Evolutionary conservation across 2,888 invertebrate genomes (phyloP).

Genomic region (Lithophane semibrunnea): DNA sequence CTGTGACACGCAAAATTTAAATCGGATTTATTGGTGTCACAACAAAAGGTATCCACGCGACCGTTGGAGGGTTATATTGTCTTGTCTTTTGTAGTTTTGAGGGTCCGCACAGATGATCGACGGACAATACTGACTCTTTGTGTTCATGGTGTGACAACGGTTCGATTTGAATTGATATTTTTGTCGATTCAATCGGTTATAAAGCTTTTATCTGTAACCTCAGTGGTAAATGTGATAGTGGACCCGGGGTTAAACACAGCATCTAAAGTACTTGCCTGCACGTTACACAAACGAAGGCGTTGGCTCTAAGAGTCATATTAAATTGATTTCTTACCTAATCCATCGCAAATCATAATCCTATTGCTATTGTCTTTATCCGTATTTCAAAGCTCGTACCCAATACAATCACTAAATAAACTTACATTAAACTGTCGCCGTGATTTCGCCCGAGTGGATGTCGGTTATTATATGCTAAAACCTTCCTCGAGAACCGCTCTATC

Average conservation of each 20-base stretch:
- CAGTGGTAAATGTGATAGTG: neutral
- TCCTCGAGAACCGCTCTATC: no score
- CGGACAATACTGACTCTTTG: conserved; percentile 31
- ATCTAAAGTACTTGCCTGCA: neutral
- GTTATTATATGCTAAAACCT: no score
- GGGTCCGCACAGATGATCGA: conserved; percentile 17
- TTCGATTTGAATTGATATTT: conserved; percentile 27
- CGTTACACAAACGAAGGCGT: neutral
- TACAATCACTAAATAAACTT: conserved; percentile 45
- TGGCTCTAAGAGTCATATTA: neutral
- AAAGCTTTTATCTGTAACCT: conserved; percentile 7
- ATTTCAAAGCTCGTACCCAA: conserved; percentile 28
- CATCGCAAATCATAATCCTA: conserved; percentile 10
- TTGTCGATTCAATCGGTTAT: conserved; percentile 2
- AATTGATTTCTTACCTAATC: conserved; percentile 15
- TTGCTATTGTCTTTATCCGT: conserved; percentile 24
- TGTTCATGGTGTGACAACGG: conserved; percentile 1
- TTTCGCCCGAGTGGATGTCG: conserved; percentile 1
- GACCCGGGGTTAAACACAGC: neutral
- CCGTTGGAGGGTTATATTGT: conserved; percentile 62
- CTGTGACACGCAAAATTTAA: conserved; percentile 83
- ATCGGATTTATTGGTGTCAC: conserved; percentile 79
- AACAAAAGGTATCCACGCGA: conserved; percentile 65
- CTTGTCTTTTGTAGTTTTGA: conserved; percentile 56
- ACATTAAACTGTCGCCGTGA: conserved; percentile 36